Base-by-base conservation (phyloP, 2,888 invertebrate genomes). In the Megastigmus dorsalis region DNA sequence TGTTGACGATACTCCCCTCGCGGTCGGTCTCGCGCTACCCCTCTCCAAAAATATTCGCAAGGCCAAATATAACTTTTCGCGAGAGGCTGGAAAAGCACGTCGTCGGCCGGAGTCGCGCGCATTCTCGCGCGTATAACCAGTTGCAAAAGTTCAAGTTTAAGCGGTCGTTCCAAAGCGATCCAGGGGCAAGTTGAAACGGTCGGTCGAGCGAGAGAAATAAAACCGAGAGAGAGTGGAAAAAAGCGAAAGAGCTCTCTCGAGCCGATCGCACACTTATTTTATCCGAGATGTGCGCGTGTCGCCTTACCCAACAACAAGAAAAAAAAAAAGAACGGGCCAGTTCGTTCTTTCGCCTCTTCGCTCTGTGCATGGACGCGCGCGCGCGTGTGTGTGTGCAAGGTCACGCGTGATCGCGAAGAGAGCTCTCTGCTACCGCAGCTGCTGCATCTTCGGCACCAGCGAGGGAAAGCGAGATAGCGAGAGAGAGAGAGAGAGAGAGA, bases 141-240 rank as follows among this genome's bases (percentile, higher is more conserved):
- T 36, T 57, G 69, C 15, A 54, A 71, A 55, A 70, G 73, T 73
- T 76, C 69, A 73, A 76, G 69, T 75, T 75, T 72, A 72, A 72
- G 72, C 54, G 55, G 60, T 60, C 65, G 66, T 62, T 55, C 13
- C 28, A 50, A 41, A 66, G 36, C 59, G 59, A 60, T 60, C n/a
- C 52, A 48, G 70, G 55, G 57, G n/a, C 48, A 20, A 62, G 55
- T 43, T 62, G 48, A 69, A 69, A 59, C 4, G 18, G n/a, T n/a
- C n/a, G n/a, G n/a, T n/a, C n/a, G n/a, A n/a, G n/a, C n/a, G n/a
- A n/a, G n/a, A n/a, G n/a, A n/a, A n/a, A n/a, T 10, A 9, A 33
- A 9, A 36, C 50, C 9, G 36, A 63, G 48, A 38, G 28, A 26
- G 28, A n/a, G 18, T 1, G 23, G 54, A n/a, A 30, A 2, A 30